A percentile compares a stretch with the other conserved stretches of the same genome.
Conservation (phyloP, 1,140 invertebrate species). For the Aphidius gifuensis region DNA sequence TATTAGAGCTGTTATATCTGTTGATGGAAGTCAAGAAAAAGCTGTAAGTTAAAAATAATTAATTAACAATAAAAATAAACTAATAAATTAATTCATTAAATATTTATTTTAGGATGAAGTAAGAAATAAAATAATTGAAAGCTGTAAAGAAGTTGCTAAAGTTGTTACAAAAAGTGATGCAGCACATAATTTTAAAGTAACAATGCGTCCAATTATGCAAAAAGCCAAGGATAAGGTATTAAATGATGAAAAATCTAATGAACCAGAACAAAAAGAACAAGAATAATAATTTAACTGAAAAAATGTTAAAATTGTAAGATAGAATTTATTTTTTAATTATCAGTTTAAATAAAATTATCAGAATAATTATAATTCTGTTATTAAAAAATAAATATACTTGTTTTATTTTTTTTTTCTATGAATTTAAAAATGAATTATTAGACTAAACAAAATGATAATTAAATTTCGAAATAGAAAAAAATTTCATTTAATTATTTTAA, state of each 20-base stretch:
- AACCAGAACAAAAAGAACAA: too few species aligned
- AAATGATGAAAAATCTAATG: neutral
- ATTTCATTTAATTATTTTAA: too few species aligned
- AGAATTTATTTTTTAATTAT: too few species aligned
- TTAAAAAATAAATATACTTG: too few species aligned
- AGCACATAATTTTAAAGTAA: constrained; percentile 50
- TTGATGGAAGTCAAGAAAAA: constrained; percentile 50
- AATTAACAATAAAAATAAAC: too few species aligned
- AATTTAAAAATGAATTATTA: too few species aligned
- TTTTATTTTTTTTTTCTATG: too few species aligned
- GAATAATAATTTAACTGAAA: neutral
- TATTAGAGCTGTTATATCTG: constrained; percentile 60
- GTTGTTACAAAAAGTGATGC: constrained; percentile 61
- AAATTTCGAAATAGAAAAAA: too few species aligned
- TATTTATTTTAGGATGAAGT: constrained; percentile 56
- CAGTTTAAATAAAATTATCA: too few species aligned
- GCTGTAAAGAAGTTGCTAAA: constrained; percentile 47
- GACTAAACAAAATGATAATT: too few species aligned
- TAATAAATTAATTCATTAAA: neutral
- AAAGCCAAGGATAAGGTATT: neutral
- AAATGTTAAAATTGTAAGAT: too few species aligned
- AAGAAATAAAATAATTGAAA: constrained; percentile 54
- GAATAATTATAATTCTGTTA: too few species aligned
- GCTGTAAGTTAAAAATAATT: constrained; percentile 31
- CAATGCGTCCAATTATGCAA: constrained; percentile 15